These are phyloP conservation scores for Anniella stebbinsi DNA, from an alignment of 2,797 vertebrate genomes.

Conservation along the genomic window DNA sequence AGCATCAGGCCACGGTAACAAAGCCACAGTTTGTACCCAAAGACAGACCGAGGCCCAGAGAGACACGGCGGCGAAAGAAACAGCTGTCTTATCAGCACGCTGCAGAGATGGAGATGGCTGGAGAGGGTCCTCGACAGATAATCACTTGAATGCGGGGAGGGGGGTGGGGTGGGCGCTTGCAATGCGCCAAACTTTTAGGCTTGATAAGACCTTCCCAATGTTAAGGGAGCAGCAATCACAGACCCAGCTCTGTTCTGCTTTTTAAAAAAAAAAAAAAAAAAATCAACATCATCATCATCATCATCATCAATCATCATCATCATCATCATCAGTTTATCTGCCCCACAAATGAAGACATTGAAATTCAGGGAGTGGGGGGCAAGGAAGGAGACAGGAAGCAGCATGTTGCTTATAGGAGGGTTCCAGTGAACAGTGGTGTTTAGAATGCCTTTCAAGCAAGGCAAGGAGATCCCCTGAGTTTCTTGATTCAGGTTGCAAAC, in stretches of 20 bases:
- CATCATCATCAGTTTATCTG: conserved; percentile 42
- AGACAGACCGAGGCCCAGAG: conserved; percentile 73
- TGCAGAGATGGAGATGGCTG: conserved; percentile 83
- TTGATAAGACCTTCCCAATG: conserved; percentile 77
- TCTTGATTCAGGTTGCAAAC: not conserved
- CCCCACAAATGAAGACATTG: conserved; percentile 81
- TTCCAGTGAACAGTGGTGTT: conserved; percentile 72
- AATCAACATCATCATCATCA: no score
- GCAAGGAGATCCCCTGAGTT: conserved; percentile 42
- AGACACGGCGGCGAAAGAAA: conserved; percentile 78
- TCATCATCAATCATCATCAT: no score
- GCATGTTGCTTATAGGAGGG: conserved; percentile 70
- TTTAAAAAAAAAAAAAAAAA: no score
- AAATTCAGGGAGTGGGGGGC: conserved; percentile 74
- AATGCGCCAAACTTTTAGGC: conserved; percentile 81
- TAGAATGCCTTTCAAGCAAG: conserved; percentile 59
- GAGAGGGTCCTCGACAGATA: conserved; percentile 84
- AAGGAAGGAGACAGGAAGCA: conserved; percentile 63
- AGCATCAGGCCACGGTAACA: conserved; percentile 76
- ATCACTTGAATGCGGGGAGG: conserved; percentile 80
- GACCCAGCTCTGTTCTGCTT: conserved; percentile 62
- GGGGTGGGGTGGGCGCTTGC: conserved; percentile 62
- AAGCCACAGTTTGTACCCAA: conserved; percentile 78
- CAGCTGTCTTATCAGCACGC: conserved; percentile 84
- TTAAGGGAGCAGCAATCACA: conserved; percentile 66